A percentile compares a stretch with the other conserved stretches of the same genome.
phyloP scores from a whole-genome alignment of 2,888 invertebrate genomes.

The Graphium colonna region DNA sequence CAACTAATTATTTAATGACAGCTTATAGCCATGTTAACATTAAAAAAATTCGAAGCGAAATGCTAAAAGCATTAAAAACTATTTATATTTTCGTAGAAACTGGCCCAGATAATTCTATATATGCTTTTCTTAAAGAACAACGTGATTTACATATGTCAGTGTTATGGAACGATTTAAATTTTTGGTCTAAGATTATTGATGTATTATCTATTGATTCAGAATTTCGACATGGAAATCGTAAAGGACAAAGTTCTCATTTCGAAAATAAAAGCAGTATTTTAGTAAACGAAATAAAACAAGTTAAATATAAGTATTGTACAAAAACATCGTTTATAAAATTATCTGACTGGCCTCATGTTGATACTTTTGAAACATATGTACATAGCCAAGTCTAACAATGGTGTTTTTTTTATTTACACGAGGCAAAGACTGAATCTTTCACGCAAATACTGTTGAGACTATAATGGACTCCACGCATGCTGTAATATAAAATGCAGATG shows the following conservation, averaged over 20 bases:
- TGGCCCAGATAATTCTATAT: constrained; percentile 66
- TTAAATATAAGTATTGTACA: constrained; percentile 34
- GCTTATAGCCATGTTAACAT: constrained; percentile 64
- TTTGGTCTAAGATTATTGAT: constrained; percentile 54
- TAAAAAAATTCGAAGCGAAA: constrained; percentile 64
- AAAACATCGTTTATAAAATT: constrained; percentile 43
- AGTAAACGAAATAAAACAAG: too few relatives aligned
- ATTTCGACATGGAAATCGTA: constrained; percentile 28
- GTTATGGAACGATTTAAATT: constrained; percentile 62
- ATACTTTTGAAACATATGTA: constrained; percentile 46
- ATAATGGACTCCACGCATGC: constrained; percentile 5
- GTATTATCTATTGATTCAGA: constrained; percentile 37
- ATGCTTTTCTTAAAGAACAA: constrained; percentile 65
- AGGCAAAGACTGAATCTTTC: constrained; percentile 76
- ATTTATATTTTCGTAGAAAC: constrained; percentile 63
- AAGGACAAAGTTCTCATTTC: constrained; percentile 16
- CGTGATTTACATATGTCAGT: constrained; percentile 53
- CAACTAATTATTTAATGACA: constrained; percentile 63
- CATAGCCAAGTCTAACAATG: constrained; percentile 65
- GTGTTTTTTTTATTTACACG: constrained; percentile 51
- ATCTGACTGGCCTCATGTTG: constrained; percentile 45
- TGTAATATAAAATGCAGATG: constrained; percentile 21
- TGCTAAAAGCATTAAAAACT: constrained; percentile 58
- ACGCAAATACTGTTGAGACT: constrained; percentile 44
- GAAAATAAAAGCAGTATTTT: constrained; percentile 20